Evolutionary conservation across 2,113 vertebrate genomes (phyloP).

Genomic region (Vireo altiloquus): DNA sequence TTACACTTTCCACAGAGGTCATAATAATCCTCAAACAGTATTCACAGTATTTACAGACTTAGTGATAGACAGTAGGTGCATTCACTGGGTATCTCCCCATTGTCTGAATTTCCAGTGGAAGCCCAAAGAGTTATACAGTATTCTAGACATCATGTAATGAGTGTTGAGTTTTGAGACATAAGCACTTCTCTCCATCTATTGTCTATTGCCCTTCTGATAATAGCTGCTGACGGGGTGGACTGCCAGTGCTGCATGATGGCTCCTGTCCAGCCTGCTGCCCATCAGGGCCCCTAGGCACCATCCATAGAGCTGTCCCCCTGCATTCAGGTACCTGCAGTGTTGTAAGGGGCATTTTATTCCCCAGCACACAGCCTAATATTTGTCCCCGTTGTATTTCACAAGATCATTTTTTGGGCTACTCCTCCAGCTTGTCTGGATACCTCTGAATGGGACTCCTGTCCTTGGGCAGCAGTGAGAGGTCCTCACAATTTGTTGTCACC

Average conservation of each 20-base stretch:
- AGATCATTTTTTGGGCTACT: neutral
- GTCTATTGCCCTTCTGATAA: neutral
- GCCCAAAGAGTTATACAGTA: neutral
- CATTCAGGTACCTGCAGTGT: neutral
- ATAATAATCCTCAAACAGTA: neutral
- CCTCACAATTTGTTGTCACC: neutral
- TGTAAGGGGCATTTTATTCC: neutral
- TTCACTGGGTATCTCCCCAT: neutral
- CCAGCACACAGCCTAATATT: neutral
- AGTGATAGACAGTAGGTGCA: neutral
- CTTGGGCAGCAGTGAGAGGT: accelerated
- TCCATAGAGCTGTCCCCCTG: neutral
- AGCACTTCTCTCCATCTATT: neutral
- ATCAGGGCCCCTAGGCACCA: neutral
- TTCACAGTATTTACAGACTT: neutral
- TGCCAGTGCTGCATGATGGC: neutral
- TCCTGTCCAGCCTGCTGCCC: neutral
- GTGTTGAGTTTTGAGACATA: neutral
- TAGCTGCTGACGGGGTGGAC: accelerated
- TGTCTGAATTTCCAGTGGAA: neutral
- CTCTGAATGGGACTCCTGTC: neutral
- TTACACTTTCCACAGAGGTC: neutral
- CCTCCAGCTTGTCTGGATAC: neutral
- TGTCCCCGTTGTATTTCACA: neutral
- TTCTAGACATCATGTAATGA: neutral